A percentile compares a stretch with the other conserved stretches of the same genome.
Conservation (phyloP, 2,113 vertebrate genomes). For the Bungarus multicinctus region DNA sequence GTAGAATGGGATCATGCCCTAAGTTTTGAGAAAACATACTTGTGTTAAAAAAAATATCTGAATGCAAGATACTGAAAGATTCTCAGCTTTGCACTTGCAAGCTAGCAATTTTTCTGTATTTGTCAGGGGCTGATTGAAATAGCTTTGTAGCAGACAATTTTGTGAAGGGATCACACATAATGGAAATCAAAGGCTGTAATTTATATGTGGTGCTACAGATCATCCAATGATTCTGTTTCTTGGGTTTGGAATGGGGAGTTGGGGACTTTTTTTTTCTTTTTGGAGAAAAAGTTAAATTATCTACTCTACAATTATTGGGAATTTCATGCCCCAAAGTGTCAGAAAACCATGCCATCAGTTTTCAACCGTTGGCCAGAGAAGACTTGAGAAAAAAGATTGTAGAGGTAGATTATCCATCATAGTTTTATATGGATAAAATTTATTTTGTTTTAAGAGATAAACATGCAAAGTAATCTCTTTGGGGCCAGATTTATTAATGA, state of each 20-base stretch:
- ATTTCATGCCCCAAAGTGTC: background rate
- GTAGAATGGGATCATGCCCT: background rate
- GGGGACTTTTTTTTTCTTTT: background rate
- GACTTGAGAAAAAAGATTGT: background rate
- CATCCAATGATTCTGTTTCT: background rate
- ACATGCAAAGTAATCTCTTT: background rate
- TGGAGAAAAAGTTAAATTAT: background rate
- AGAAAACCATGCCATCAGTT: background rate
- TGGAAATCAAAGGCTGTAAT: background rate
- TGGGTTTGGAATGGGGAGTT: background rate
- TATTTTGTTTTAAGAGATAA: background rate
- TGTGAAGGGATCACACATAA: background rate
- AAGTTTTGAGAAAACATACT: background rate
- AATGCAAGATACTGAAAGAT: background rate
- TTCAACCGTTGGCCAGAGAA: background rate
- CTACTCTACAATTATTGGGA: background rate
- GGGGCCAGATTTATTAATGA: background rate
- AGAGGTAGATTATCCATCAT: too few relatives aligned
- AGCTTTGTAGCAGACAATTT: background rate
- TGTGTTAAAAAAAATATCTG: background rate
- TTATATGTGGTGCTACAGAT: background rate
- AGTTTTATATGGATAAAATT: background rate
- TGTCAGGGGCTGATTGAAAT: background rate
- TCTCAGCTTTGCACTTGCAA: background rate
- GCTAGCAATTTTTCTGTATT: background rate